A percentile compares a stretch with the other conserved stretches of the same genome.
Conservation (phyloP, 1,140 invertebrate genomes). For the Cotesia typhae region DNA sequence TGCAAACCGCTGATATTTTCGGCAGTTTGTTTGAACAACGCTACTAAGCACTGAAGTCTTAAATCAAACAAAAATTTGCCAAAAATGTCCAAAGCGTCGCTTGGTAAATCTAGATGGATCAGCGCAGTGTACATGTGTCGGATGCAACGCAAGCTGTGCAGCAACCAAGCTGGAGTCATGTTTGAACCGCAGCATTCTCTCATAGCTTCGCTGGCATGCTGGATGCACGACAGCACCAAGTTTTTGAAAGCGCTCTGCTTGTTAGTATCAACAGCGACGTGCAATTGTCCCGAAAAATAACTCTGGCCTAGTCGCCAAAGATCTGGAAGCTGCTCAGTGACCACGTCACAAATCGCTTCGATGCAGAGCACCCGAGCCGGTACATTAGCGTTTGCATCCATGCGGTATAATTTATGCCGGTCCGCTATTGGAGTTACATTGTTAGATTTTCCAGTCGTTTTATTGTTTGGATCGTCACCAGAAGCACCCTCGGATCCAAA, state of each 20-base stretch:
- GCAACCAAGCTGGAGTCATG: slow-evolving; percentile 76
- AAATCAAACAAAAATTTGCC: slow-evolving; percentile 88
- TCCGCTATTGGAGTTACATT: slow-evolving; percentile 43
- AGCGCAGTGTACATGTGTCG: slow-evolving; percentile 74
- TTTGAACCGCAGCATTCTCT: slow-evolving; percentile 63
- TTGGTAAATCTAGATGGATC: slow-evolving; percentile 80
- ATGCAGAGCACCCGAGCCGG: slow-evolving; percentile 74
- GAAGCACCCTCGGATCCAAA: slow-evolving; percentile 46
- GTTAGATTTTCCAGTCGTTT: slow-evolving; percentile 43
- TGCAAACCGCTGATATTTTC: slow-evolving; percentile 81
- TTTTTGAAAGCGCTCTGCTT: slow-evolving; percentile 77
- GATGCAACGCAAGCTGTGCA: slow-evolving; percentile 80
- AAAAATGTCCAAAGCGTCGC: slow-evolving; percentile 83
- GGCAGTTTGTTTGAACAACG: slow-evolving; percentile 84
- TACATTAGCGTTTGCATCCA: slow-evolving; percentile 55
- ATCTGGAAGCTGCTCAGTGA: slow-evolving; percentile 79
- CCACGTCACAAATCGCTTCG: slow-evolving; percentile 76
- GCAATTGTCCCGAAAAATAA: slow-evolving; percentile 87
- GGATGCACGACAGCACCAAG: slow-evolving; percentile 58
- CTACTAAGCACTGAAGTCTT: slow-evolving; percentile 85
- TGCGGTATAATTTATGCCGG: slow-evolving; percentile 49
- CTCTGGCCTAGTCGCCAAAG: slow-evolving; percentile 90
- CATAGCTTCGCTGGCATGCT: slow-evolving; percentile 59
- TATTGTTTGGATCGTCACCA: slow-evolving; percentile 48
- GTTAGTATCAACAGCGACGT: slow-evolving; percentile 74